Conservation (phyloP, 2,888 invertebrate species). For the Spodoptera littoralis region DNA sequence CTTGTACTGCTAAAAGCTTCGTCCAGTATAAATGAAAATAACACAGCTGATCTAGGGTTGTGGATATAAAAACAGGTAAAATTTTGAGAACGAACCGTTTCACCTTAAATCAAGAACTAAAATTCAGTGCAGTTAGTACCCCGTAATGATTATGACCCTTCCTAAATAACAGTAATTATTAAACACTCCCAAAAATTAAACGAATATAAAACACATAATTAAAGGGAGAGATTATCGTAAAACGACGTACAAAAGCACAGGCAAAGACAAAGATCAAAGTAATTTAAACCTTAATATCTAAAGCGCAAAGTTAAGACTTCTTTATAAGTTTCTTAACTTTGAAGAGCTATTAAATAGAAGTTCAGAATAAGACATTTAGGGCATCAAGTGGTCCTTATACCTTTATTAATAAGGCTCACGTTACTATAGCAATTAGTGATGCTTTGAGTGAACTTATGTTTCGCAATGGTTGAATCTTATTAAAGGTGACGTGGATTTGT, state of each 20-base stretch:
- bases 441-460: constrained; percentile 53
- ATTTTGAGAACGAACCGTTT: constrained; percentile 10
- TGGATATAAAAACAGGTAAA: constrained; percentile 9
- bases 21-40: constrained; percentile 21
- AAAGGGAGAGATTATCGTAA: constrained; percentile 53
- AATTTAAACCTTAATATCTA: constrained; percentile 55
- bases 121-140: constrained; percentile 35
- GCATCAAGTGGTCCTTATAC: constrained; percentile 47
- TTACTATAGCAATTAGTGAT: constrained; percentile 51
- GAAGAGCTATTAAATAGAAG: constrained; percentile 58
- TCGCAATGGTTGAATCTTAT: constrained; percentile 56
- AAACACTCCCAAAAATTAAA: constrained; percentile 50
- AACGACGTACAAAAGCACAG: constrained; percentile 41
- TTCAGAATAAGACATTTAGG: constrained; percentile 52
- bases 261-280: constrained; percentile 38
- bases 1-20: constrained; percentile 8
- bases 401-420: constrained; percentile 52
- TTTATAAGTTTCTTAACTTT: constrained; percentile 58
- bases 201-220: constrained; percentile 56
- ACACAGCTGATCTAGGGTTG: constrained; percentile 3
- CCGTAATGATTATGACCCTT: constrained; percentile 44
- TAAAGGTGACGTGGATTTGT: constrained; percentile 51
- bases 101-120: constrained; percentile 36
- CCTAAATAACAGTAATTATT: constrained; percentile 52
- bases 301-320: constrained; percentile 57